phyloP scores from a whole-genome alignment of 1,140 invertebrate genomes.

The Drosophila dunni region DNA sequence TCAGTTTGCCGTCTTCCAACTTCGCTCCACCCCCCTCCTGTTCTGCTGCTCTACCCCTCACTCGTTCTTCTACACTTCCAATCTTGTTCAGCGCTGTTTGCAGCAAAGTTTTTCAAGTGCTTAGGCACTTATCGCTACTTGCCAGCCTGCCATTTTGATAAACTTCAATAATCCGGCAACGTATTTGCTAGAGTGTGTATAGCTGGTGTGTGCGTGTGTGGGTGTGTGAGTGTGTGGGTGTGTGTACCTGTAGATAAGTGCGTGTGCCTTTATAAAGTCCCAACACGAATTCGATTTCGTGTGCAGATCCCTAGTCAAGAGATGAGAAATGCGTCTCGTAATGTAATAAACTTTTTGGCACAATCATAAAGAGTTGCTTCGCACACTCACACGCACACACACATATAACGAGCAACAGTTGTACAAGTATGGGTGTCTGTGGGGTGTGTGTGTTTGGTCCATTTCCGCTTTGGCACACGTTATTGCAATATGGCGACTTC shows the following conservation, averaged over 20 bases:
- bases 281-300: conserved; percentile 77
- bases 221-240: conserved; percentile 24
- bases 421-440: conserved; percentile 33
- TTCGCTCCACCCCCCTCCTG: not conserved
- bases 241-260: conserved; percentile 76
- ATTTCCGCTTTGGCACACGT: conserved; percentile 75
- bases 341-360: conserved; percentile 68
- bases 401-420: conserved; percentile 62
- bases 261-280: conserved; percentile 62
- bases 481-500: conserved; percentile 83
- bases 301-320: conserved; percentile 29
- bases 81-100: conserved; percentile 4
- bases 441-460: conserved; percentile 44
- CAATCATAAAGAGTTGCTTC: conserved; percentile 63
- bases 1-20: not conserved
- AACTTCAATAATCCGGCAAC: conserved; percentile 74
- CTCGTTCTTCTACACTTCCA: not conserved
- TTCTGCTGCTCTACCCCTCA: not conserved
- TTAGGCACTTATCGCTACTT: conserved; percentile 76
- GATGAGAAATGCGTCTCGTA: conserved; percentile 56
- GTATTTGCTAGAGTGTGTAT: conserved; percentile 7
- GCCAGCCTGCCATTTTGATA: conserved; percentile 71
- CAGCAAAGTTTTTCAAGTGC: conserved; percentile 71
- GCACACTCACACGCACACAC: conserved; percentile 4
- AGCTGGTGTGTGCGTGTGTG: conserved; percentile 19